Evolutionary conservation across 2,888 invertebrate species (phyloP), one percentile per base, ranked within the genome.

Genomic region (Keiferia lycopersicella): DNA sequence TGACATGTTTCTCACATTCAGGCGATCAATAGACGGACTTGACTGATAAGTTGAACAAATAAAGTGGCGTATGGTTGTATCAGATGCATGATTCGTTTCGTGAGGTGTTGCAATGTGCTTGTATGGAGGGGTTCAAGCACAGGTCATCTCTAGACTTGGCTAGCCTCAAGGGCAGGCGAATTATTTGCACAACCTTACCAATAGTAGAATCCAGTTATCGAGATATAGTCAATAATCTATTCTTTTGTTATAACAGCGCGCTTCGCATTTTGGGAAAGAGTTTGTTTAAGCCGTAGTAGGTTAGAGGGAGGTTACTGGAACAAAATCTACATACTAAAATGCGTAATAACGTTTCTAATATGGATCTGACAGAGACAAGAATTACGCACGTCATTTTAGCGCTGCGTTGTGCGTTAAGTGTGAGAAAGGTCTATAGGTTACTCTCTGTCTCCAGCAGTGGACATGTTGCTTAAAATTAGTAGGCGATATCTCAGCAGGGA

Each of bases 161-260:
- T 57, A 63, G 18, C 26, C 51, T 38, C 67, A 67, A 69, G 65
- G 67, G 48, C 63, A 62, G 22, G 57, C 22, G 10, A 26, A 58
- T 8, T 58, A 39, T 38, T 57, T 58, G 58, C 58, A 58, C n/a
- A 20, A 39, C 20, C n/a, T 20, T 39, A 10, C 34, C 51, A 20
- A 20, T 45, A 45, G 45, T 16, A 45, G 16, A 45, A 16, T 16
- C n/a, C 16, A 45, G 45, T 45, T 45, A 45, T 45, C 16, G 45
- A 16, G 45, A 16, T 45, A 14, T n/a, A 41, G 14, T 45, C 16
- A 16, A 16, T 16, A 45, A 14, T 41, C 22, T 22, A 51, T 51
- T 51, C 12, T 1, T 8, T 34, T 10, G 1, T 34, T 10, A 10
- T 34, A 34, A 34, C 3, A 34, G 1, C 1, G 34, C 8, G 34